These are phyloP conservation scores for Erythrocercus mccallii DNA, from an alignment of 2,113 vertebrate genomes.

Conservation along the genomic window DNA sequence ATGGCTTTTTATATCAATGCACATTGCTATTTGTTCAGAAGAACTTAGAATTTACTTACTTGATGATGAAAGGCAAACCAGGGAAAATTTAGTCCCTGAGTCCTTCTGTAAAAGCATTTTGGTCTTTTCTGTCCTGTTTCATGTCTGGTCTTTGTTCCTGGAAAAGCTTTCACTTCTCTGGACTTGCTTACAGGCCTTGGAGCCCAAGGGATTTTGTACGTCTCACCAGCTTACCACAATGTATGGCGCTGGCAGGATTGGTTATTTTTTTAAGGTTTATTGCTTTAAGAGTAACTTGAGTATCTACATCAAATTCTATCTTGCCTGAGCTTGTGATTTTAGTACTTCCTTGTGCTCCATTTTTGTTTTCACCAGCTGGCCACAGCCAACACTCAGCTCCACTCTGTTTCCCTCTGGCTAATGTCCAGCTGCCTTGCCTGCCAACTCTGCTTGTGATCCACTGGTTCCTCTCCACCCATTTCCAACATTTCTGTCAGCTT, in stretches of 20 bases:
- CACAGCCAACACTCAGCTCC: conserved; percentile 25
- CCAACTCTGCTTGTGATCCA: conserved; percentile 55
- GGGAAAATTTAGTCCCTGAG: background rate
- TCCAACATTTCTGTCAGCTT: conserved; percentile 57
- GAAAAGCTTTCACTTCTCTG: background rate
- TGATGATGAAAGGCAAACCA: background rate
- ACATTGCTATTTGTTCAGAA: background rate
- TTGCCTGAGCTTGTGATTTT: background rate
- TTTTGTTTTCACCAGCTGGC: conserved; percentile 67
- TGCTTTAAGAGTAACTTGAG: background rate
- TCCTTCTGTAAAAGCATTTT: background rate
- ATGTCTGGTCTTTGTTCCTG: background rate
- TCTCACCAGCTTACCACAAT: background rate
- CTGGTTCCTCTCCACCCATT: conserved; percentile 48
- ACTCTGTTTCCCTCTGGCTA: conserved; percentile 54
- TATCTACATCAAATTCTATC: background rate
- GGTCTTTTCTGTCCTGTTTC: background rate
- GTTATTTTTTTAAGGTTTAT: background rate
- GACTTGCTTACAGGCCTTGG: background rate
- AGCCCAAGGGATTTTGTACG: background rate
- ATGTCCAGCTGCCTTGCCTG: conserved; percentile 53
- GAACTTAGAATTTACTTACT: background rate
- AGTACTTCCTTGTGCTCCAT: background rate
- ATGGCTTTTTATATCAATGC: background rate
- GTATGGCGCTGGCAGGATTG: background rate